A percentile compares a stretch with the other conserved stretches of the same genome.
Conservation (phyloP, 1,140 invertebrate species). For the Zaprionus inermis region DNA sequence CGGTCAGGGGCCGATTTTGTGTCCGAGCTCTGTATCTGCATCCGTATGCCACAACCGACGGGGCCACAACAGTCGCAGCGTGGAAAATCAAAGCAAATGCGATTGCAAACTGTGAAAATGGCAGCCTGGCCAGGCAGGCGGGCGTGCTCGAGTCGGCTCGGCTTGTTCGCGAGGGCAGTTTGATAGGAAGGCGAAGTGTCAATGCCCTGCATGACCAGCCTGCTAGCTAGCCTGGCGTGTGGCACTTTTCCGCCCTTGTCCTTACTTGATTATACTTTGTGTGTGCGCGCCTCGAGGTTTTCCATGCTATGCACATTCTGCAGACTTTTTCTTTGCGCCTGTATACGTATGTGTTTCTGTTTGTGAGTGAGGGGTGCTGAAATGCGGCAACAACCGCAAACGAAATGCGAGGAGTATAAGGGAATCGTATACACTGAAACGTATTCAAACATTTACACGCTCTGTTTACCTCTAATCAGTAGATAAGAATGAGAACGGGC, state of each 20-base stretch:
- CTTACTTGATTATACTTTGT: constrained; percentile 49
- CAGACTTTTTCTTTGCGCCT: constrained; percentile 30
- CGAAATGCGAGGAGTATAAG: constrained; percentile 39
- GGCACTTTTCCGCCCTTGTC: constrained; percentile 51
- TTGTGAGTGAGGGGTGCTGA: constrained; percentile 30
- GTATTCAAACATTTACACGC: constrained; percentile 74
- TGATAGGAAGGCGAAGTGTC: constrained; percentile 67
- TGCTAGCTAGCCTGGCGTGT: constrained; percentile 21
- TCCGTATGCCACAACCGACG: constrained; percentile 25
- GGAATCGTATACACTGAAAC: constrained; percentile 51
- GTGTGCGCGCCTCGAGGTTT: constrained; percentile 28
- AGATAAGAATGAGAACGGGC: constrained; percentile 58
- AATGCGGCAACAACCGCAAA: constrained; percentile 36
- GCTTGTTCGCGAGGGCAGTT: constrained; percentile 34
- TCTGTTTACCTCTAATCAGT: constrained; percentile 77
- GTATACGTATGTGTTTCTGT: not conserved
- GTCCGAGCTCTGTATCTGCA: constrained; percentile 29
- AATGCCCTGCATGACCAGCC: constrained; percentile 59
- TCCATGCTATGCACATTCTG: constrained; percentile 36
- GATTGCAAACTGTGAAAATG: constrained; percentile 52
- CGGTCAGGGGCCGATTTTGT: not conserved
- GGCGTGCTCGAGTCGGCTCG: not conserved
- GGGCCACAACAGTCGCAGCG: constrained; percentile 51
- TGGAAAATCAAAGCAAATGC: constrained; percentile 64
- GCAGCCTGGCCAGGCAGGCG: not conserved